phyloP scores from a whole-genome alignment of 2,888 invertebrate species.

The Hetaerina titia region DNA sequence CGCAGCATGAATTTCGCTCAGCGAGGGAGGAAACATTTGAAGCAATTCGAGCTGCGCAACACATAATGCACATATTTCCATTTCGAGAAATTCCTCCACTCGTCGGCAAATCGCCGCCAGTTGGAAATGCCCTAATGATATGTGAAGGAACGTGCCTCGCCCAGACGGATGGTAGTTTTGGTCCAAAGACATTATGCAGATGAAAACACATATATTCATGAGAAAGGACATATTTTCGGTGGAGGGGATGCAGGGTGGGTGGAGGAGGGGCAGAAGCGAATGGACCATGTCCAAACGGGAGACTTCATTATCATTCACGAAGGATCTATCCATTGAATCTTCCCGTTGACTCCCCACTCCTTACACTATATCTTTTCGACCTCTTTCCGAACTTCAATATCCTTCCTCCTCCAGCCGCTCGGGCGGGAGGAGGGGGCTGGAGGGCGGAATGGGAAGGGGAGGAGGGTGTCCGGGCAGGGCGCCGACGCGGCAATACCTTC shows the following conservation, averaged over 20 bases:
- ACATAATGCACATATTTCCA: not conserved
- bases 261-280: not conserved
- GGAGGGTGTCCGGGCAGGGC: not conserved
- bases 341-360: not conserved
- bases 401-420: not conserved
- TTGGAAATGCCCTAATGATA: not conserved
- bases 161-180: not conserved
- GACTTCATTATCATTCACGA: not conserved
- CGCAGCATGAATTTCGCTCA: no score
- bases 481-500: slow-evolving; percentile 19
- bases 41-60: not conserved
- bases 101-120: not conserved
- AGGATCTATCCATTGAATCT: not conserved
- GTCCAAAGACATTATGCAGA: not conserved
- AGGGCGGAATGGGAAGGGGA: not conserved
- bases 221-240: not conserved
- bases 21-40: not conserved
- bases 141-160: not conserved
- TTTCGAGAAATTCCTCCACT: not conserved
- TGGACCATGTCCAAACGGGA: not conserved
- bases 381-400: not conserved
- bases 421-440: not conserved
- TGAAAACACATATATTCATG: not conserved
- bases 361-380: not conserved
- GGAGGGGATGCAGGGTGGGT: not conserved